Evolutionary conservation across 2,113 vertebrate species (phyloP).

Genomic region (Campylomormyrus numenius): DNA sequence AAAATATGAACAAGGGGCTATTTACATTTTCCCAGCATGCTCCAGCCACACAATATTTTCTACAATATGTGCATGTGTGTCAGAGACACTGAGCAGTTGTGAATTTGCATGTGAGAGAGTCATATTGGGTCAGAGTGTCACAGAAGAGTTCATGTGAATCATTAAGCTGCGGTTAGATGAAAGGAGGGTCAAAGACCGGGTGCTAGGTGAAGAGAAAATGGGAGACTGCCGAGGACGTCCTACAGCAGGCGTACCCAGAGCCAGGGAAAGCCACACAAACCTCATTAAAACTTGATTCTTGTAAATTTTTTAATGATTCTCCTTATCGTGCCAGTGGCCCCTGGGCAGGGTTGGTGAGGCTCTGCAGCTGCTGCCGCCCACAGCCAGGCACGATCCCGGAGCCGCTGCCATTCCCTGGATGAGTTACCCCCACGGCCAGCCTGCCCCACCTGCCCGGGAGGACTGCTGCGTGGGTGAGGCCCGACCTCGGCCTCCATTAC

Average conservation of each 20-base stretch:
- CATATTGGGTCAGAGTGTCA: not conserved
- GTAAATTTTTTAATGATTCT: conserved; percentile 44
- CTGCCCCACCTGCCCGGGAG: not conserved
- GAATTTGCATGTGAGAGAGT: not conserved
- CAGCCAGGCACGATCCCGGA: not conserved
- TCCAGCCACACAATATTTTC: not conserved
- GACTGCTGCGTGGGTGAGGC: not conserved
- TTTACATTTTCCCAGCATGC: not conserved
- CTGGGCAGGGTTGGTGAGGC: conserved; percentile 25
- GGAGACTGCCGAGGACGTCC: not conserved
- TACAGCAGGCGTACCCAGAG: conserved; percentile 19
- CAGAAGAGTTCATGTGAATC: not conserved
- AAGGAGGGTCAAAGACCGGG: not conserved
- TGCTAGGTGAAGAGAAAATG: not conserved
- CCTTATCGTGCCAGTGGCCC: conserved; percentile 35
- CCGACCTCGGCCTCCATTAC: not conserved
- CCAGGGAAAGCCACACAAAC: conserved; percentile 34
- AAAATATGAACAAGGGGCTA: not conserved
- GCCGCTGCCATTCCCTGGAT: not conserved
- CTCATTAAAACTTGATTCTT: conserved; percentile 56
- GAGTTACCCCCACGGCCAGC: not conserved
- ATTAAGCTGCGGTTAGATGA: not conserved
- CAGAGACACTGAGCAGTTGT: not conserved
- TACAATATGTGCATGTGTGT: not conserved
- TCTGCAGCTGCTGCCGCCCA: not conserved